These are phyloP conservation scores for Morphnarchus princeps DNA, from an alignment of 2,113 vertebrate species.

Conservation along the genomic window DNA sequence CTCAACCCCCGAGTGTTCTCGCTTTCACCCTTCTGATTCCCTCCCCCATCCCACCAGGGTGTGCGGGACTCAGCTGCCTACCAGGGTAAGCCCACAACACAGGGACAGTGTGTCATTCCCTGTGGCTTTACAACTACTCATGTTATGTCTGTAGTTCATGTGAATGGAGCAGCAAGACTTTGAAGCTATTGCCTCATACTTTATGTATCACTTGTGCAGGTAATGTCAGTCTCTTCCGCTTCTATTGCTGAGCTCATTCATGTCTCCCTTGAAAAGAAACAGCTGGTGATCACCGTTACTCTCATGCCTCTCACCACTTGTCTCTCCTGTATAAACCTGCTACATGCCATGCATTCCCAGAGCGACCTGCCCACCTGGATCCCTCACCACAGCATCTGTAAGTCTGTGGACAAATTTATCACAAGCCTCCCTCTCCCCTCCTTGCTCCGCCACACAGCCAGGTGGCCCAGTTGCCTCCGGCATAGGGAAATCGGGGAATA, in stretches of 20 bases:
- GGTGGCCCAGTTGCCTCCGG: rapidly evolving
- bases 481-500: not conserved
- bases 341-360: not conserved
- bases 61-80: not conserved
- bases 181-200: not conserved
- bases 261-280: not conserved
- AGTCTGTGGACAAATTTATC: not conserved
- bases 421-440: not conserved
- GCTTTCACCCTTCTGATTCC: not conserved
- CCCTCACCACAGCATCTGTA: not conserved
- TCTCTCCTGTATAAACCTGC: not conserved
- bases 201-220: not conserved
- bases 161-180: not conserved
- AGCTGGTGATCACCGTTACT: not conserved
- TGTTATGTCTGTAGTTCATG: not conserved
- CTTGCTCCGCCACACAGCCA: not conserved
- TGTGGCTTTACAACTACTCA: not conserved
- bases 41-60: not conserved
- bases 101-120: not conserved
- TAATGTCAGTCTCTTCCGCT: not conserved
- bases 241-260: not conserved
- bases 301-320: not conserved
- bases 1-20: not conserved
- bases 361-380: not conserved
- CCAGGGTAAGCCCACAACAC: not conserved